Evolutionary conservation across 2,797 vertebrate genomes (phyloP), one percentile per base, ranked within the genome.

Genomic region (Rallus crepitans): DNA sequence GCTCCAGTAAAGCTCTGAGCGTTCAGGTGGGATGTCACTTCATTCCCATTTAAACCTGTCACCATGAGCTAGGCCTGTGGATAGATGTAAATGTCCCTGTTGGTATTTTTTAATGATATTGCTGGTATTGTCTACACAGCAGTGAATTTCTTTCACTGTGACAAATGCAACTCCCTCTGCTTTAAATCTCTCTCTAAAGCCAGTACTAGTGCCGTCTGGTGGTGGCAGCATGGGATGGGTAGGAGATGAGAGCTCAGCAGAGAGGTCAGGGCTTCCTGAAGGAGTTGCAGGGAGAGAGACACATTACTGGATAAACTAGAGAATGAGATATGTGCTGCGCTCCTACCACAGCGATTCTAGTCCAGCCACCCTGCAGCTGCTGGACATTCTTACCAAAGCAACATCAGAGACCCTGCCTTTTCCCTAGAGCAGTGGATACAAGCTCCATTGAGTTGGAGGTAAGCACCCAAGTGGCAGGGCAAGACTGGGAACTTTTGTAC

Each of bases 201-300:
- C 39, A 60, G 86, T 16, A 57, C 21, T 60, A 52, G 37, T 94
- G 70, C 59, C 7, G 10, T 61, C 66, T 75, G 71, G 55, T 53
- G 39, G 31, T 80, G 57, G 50, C 69, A 61, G 82, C 86, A 35
- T 91, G 80, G 78, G 71, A 50, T 23, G 55, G 83, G 33, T 37
- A 53, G 72, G 61, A 89, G 66, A 23, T 7, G n/a, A 95, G 65
- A 72, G 40, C 31, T 47, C 71, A 45, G 40, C 37, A 85, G 65
- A 69, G n/a, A 87, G 57, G 52, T 63, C 56, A 87, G 15, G 0
- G 18, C 56, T 82, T 94, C 55, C 78, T n/a, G 33, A 40, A 57
- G 33, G 39, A 86, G 15, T 5, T 1, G 3, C 3, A 6, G 66
- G 37, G 60, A 69, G 33, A 37, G 16, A 53, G 47, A 56, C 11